Percentiles rank a stretch among this genome's conserved stretches.
phyloP scores from a whole-genome alignment of 2,797 vertebrate species.

The Propithecus perrieri region DNA sequence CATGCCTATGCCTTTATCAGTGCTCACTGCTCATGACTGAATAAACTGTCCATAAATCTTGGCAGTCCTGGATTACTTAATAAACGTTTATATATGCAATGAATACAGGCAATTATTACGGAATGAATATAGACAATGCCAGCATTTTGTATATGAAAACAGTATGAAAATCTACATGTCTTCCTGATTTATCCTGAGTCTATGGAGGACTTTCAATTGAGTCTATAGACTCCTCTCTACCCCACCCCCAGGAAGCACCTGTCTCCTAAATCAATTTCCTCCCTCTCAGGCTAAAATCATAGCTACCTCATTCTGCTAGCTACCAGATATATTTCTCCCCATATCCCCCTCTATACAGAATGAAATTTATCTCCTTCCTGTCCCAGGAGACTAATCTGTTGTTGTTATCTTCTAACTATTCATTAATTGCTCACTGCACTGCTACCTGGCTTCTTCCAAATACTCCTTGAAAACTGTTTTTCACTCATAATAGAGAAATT shows the following conservation, averaged over 20 bases:
- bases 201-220: background rate
- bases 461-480: background rate
- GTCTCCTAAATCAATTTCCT: background rate
- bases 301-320: background rate
- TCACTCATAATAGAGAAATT: background rate
- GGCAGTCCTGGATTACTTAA: background rate
- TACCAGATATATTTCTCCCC: background rate
- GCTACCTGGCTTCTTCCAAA: background rate
- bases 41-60: background rate
- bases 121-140: background rate
- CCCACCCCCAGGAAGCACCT: fast-evolving
- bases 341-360: background rate
- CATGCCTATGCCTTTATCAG: fast-evolving
- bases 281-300: background rate
- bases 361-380: background rate
- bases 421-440: background rate
- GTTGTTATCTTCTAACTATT: background rate
- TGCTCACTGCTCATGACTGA: background rate
- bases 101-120: background rate
- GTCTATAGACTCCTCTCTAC: background rate
- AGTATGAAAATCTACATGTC: background rate
- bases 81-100: background rate
- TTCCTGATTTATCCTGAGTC: background rate
- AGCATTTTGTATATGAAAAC: background rate
- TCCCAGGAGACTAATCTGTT: background rate